Evolutionary conservation across 2,888 invertebrate genomes (phyloP).

Genomic region (Agrotis clavis): DNA sequence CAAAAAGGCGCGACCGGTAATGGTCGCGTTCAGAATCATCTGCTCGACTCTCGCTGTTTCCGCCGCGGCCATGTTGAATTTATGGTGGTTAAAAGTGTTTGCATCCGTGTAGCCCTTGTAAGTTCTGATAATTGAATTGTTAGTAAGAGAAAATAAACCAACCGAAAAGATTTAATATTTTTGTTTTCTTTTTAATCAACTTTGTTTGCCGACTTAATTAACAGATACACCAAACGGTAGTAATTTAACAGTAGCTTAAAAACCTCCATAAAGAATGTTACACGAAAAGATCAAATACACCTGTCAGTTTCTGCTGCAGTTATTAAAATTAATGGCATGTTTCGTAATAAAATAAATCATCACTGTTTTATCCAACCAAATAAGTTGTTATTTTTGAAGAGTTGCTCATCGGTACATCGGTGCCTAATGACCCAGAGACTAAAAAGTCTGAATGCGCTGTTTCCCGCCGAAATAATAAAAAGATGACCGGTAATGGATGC

Average conservation of each 20-base stretch:
- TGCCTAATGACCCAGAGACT: conserved; percentile 55
- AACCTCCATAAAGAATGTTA: conserved; percentile 11
- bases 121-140: conserved; percentile 49
- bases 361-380: conserved; percentile 37
- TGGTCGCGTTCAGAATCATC: conserved; percentile 72
- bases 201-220: conserved; percentile 24
- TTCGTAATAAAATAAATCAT: conserved; percentile 18
- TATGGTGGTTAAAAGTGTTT: conserved; percentile 63
- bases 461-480: conserved; percentile 78
- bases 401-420: conserved; percentile 14
- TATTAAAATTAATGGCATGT: conserved; percentile 42
- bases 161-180: neutral
- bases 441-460: conserved; percentile 58
- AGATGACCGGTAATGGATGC: conserved; percentile 78
- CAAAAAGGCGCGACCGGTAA: conserved; percentile 80
- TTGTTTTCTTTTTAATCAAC: conserved; percentile 6
- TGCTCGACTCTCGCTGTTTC: conserved; percentile 72
- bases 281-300: conserved; percentile 42
- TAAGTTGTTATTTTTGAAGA: conserved; percentile 28
- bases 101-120: conserved; percentile 55
- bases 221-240: conserved; percentile 11
- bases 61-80: conserved; percentile 79
- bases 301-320: conserved; percentile 34
- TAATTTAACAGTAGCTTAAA: conserved; percentile 37
- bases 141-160: conserved; percentile 28